Conservation (phyloP, 2,888 invertebrate genomes). For the Fabriciana adippe region DNA sequence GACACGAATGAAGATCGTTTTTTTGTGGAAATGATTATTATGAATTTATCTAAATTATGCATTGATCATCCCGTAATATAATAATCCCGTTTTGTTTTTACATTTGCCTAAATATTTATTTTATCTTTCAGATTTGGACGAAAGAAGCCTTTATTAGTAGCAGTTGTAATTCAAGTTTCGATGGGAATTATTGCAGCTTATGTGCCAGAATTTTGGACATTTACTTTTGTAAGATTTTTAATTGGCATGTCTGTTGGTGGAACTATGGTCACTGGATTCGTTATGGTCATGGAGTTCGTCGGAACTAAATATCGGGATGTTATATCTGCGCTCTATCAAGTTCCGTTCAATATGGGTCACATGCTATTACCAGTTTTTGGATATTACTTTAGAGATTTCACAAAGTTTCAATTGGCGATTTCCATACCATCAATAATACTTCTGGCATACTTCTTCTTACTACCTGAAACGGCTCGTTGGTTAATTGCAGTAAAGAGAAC, state of each 20-base stretch:
- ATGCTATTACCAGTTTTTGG: constrained; percentile 83
- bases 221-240: constrained; percentile 86
- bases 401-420: constrained; percentile 84
- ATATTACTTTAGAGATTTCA: constrained; percentile 85
- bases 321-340: constrained; percentile 85
- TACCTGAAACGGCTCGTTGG: constrained; percentile 92
- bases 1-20: too few relatives aligned
- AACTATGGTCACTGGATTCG: constrained; percentile 86
- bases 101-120: not conserved
- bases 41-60: too few relatives aligned
- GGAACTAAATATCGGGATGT: constrained; percentile 81
- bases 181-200: constrained; percentile 86
- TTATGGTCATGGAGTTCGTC: constrained; percentile 86
- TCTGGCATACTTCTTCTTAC: constrained; percentile 84
- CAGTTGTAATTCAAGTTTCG: constrained; percentile 87
- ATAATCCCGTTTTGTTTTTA: too few relatives aligned
- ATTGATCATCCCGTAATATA: too few relatives aligned
- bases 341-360: constrained; percentile 87
- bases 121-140: constrained; percentile 86
- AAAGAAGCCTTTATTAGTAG: constrained; percentile 86
- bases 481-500: constrained; percentile 86
- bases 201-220: constrained; percentile 83
- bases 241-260: constrained; percentile 90
- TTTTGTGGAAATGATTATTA: too few relatives aligned
- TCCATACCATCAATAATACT: constrained; percentile 83